Conservation (phyloP, 1,140 invertebrate genomes). For the Bombus affinis region DNA sequence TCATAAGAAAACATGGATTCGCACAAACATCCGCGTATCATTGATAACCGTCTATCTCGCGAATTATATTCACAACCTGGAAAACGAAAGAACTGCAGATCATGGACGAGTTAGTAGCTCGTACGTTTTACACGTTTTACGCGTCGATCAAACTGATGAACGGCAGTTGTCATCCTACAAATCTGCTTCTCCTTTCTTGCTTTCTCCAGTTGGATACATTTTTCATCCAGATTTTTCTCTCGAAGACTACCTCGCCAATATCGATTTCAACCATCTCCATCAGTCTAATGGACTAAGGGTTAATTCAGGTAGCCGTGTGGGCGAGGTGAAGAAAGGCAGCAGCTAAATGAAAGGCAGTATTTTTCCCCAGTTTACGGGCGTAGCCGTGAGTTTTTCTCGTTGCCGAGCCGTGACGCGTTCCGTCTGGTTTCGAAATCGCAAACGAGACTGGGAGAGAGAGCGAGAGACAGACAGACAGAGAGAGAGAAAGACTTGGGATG, state of each 20-base stretch:
- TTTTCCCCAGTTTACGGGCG: not conserved
- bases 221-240: not conserved
- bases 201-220: not conserved
- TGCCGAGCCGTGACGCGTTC: slow-evolving; percentile 5
- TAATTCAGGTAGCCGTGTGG: slow-evolving; percentile 4
- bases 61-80: too few species aligned
- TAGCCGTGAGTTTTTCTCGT: slow-evolving; percentile 6
- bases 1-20: too few species aligned
- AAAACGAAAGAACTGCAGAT: too few species aligned
- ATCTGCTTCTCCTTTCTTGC: not conserved
- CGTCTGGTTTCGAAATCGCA: slow-evolving; percentile 32
- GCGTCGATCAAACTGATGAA: slow-evolving; percentile 28
- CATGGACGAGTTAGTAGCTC: too few species aligned
- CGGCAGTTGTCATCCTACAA: slow-evolving; percentile 50
- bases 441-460: not conserved
- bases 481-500: not conserved
- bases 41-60: too few species aligned
- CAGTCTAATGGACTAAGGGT: not conserved
- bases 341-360: slow-evolving; percentile 13
- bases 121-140: too few species aligned
- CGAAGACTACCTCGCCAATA: not conserved
- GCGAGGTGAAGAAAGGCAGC: slow-evolving; percentile 14
- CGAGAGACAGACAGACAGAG: not conserved
- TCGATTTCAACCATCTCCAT: slow-evolving; percentile 1
- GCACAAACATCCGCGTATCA: too few species aligned